phyloP scores from a whole-genome alignment of 2,888 invertebrate species.

The Tenthredo livida region DNA sequence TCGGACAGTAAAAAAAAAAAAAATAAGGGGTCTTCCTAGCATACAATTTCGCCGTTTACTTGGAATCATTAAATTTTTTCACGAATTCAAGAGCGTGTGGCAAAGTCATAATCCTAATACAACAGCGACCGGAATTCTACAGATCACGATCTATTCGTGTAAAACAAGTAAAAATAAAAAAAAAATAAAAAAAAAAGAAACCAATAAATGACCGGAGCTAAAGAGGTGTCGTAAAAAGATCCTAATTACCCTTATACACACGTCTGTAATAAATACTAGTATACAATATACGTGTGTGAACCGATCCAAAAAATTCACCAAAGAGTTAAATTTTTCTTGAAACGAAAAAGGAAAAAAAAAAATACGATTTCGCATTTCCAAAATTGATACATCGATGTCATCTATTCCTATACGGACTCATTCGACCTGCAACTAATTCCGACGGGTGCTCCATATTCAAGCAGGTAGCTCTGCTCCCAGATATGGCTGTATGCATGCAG shows the following conservation, averaged over 20 bases:
- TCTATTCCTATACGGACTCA: background rate
- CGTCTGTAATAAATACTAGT: background rate
- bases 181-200: background rate
- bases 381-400: background rate
- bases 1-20: conserved; percentile 29
- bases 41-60: conserved; percentile 42
- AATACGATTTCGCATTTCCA: background rate
- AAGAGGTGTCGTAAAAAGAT: conserved; percentile 36
- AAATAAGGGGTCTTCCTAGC: conserved; percentile 2
- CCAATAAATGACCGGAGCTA: background rate
- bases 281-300: no score
- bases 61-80: conserved; percentile 48
- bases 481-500: no score
- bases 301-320: no score
- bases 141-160: background rate
- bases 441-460: conserved; percentile 65
- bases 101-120: conserved; percentile 38
- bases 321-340: no score
- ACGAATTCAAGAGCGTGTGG: conserved; percentile 46
- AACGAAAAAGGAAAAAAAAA: no score
- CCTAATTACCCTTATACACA: background rate
- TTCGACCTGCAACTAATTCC: conserved; percentile 24
- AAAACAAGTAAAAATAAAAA: no score
- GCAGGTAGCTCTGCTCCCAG: conserved; percentile 61
- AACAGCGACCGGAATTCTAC: background rate